Evolutionary conservation across 35 echinoderm and acorn worm genomes (phyloP), one percentile per base, ranked within the genome.

Genomic region (Apostichopus parvimensis): DNA sequence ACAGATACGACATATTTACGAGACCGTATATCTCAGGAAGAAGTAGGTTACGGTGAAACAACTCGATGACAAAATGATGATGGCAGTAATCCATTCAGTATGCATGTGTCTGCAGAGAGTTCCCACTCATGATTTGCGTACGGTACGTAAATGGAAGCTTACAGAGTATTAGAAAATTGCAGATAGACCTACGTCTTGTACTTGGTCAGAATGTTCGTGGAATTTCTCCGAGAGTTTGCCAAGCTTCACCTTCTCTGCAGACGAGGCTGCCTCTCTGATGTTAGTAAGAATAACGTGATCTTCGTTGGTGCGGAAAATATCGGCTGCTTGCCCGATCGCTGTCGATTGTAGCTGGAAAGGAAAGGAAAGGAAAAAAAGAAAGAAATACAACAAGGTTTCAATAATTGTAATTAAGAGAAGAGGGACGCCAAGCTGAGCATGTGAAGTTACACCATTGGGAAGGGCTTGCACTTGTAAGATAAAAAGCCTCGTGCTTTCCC

Each of bases 151-250:
- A 61, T 11, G 7, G 1, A 61, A 61, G 58, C 58, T 61, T 61
- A 61, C 0, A 61, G 58, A 61, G 12, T 45, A 61, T 8, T 61
- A 61, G 58, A 45, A 8, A 61, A 61, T 61, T 61, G 11, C 15
- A 24, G 56, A 58, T 52, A 17, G 14, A 2, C 90, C 77, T 93
- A 99, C 97, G 80, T 99, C 95, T 92, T 95, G 95, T 56, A 99
- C 72, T 91, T 99, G 97, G 53, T 96, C 97, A 56, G 97, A 92
- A 56, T 99, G 91, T 21, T 99, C 93, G 59, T 86, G 79, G 88
- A 99, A 94, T 28, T 94, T 93, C 24, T 83, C 68, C 34, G 95
- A 73, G 5, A 91, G 65, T 87, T 96, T 88, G 55, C 94, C 77
- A 5, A 99, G 76, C 77, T 58, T 84, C 18, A 93, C 95, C 45